These are phyloP conservation scores for Aspiorhynchus laticeps DNA, from an alignment of 2,113 vertebrate genomes.

Conservation along the genomic window DNA sequence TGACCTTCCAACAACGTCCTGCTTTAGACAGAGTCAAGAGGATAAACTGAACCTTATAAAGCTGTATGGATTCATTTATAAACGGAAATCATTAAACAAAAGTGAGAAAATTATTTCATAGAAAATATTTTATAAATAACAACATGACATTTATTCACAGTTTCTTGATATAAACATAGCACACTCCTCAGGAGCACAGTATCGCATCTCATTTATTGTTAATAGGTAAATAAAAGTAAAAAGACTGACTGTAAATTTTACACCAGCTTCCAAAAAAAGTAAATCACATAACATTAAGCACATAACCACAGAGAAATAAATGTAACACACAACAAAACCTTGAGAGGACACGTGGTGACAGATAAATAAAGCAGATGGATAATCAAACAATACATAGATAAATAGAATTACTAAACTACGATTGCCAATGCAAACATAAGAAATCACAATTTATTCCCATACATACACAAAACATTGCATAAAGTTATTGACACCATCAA, in stretches of 20 bases:
- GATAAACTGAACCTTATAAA: slow-evolving; percentile 63
- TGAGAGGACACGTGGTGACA: slow-evolving; percentile 59
- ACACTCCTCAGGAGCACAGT: slow-evolving; percentile 44
- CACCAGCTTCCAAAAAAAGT: slow-evolving; percentile 61
- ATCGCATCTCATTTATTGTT: slow-evolving; percentile 55
- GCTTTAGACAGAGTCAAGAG: slow-evolving; percentile 60
- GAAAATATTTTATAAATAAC: slow-evolving; percentile 68
- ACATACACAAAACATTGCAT: slow-evolving; percentile 76
- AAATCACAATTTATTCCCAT: slow-evolving; percentile 60
- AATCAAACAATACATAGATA: slow-evolving; percentile 68
- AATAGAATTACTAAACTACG: slow-evolving; percentile 70
- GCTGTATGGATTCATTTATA: slow-evolving; percentile 64
- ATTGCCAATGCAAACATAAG: slow-evolving; percentile 76
- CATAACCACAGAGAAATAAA: slow-evolving; percentile 60
- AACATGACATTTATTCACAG: slow-evolving; percentile 63
- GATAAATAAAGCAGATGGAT: slow-evolving; percentile 61
- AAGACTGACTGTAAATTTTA: slow-evolving; percentile 51
- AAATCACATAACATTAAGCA: slow-evolving; percentile 59
- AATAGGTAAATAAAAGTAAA: slow-evolving; percentile 53
- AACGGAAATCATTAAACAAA: slow-evolving; percentile 62
- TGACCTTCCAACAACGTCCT: slow-evolving; percentile 66
- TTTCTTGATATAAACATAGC: slow-evolving; percentile 39
- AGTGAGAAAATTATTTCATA: slow-evolving; percentile 68
- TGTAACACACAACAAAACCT: slow-evolving; percentile 61
- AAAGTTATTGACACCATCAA: slow-evolving; percentile 74